Conservation (phyloP, 2,888 invertebrate species). For the Phyllotreta striolata region DNA sequence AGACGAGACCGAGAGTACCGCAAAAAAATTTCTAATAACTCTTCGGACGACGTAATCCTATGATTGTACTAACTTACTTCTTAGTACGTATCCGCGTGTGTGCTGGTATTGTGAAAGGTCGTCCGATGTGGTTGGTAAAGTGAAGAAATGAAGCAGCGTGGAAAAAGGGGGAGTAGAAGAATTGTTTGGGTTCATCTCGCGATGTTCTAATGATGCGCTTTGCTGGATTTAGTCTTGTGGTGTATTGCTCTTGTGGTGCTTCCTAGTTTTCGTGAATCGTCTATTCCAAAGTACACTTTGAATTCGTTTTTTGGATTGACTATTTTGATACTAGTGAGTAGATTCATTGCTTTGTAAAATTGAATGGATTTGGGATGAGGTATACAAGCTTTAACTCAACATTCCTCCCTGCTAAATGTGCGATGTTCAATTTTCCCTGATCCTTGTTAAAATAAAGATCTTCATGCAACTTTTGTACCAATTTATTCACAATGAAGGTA, state of each 20-base stretch:
- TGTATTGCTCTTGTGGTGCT: slow-evolving; percentile 28
- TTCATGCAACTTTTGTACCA: no score
- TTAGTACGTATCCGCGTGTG: slow-evolving; percentile 40
- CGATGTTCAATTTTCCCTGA: no score
- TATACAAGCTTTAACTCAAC: no score
- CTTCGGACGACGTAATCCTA: background rate
- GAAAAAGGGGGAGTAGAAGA: slow-evolving; percentile 52
- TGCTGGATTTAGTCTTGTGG: slow-evolving; percentile 47
- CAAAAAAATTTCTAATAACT: no score
- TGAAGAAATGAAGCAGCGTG: slow-evolving; percentile 48
- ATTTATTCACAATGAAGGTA: no score
- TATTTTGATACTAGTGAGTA: no score
- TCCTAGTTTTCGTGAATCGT: slow-evolving; percentile 10
- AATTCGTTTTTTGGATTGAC: slow-evolving; percentile 10
- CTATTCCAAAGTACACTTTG: background rate
- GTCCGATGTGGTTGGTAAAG: slow-evolving; percentile 41
- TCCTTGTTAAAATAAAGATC: no score
- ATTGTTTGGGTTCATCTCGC: slow-evolving; percentile 55
- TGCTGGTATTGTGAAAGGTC: slow-evolving; percentile 56
- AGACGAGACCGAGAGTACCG: no score
- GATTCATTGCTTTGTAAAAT: no score
- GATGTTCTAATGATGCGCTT: slow-evolving; percentile 53
- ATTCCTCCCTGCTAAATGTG: no score
- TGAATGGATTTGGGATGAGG: no score
- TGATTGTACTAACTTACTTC: background rate